Evolutionary conservation across 2,888 invertebrate genomes (phyloP), one percentile per base, ranked within the genome.

Genomic region (Sepiola atlantica): DNA sequence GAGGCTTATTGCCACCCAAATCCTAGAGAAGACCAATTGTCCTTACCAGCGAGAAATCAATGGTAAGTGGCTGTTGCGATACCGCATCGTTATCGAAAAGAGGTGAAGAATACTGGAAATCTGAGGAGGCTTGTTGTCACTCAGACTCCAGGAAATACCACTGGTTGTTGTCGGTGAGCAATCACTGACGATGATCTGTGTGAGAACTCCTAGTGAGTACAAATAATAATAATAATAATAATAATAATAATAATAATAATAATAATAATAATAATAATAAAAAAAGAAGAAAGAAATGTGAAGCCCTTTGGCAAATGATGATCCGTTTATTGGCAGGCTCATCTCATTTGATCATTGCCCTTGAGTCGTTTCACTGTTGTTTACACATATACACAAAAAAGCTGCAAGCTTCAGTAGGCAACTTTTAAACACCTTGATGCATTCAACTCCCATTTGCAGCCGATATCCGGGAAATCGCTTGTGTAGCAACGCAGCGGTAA

Each of bases 381-480:
- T 77, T 77, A n/a, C n/a, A n/a, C 14, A 77, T n/a, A 16, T 77
- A 77, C 14, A 77, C 45, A 45, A 45, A 77, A 20, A n/a, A n/a
- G 77, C 77, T n/a, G 77, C 77, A 77, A 77, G 77, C 77, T 77
- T 77, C n/a, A 77, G 77, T 77, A n/a, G 12, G 77, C n/a, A 77
- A 77, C 77, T 77, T 77, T 77, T n/a, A n/a, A 77, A 77, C n/a
- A 77, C n/a, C n/a, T 77, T 77, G n/a, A 12, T 77, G 77, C n/a
- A 77, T 77, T 77, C n/a, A 77, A 14, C 77, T 77, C 77, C 77
- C 77, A n/a, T 77, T 77, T n/a, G n/a, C 77, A 77, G n/a, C 77
- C n/a, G 77, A n/a, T 77, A 77, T 77, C n/a, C 14, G 16, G 77
- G 77, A 77, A 77, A 77, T 77, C 16, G 77, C 77, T 77, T 20